Conservation (phyloP, 37 sponge, comb jelly and placozoan species). For the Cliona cf. orientalis region DNA sequence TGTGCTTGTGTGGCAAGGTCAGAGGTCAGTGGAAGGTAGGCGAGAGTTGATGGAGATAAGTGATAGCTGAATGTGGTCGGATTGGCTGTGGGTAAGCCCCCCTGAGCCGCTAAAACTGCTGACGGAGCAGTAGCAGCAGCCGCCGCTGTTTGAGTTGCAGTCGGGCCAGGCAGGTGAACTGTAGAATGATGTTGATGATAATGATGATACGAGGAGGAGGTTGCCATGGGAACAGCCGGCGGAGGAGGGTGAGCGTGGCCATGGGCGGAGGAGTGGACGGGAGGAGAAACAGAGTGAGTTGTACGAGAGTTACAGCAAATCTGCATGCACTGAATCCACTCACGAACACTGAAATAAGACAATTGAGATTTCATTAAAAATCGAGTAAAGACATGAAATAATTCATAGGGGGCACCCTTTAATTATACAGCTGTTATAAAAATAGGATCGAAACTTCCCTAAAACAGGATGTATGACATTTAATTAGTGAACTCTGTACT, state of each 20-base stretch:
- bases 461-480: not conserved
- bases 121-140: constrained; percentile 26
- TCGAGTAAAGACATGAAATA: not conserved
- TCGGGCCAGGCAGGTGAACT: constrained; percentile 11
- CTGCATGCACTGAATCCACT: constrained; percentile 68
- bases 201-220: not conserved
- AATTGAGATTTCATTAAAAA: not conserved
- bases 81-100: no score
- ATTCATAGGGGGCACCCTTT: not conserved
- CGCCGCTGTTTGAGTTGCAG: not conserved
- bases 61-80: no score
- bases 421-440: not conserved
- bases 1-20: constrained; percentile 27
- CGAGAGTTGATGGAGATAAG: no score
- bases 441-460: no score
- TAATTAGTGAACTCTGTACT: not conserved
- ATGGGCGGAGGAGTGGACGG: not conserved
- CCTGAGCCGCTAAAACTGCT: no score
- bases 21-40: no score
- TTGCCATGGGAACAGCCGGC: not conserved
- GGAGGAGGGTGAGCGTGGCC: not conserved
- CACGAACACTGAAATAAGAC: constrained; percentile 41
- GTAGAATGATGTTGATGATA: not conserved
- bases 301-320: constrained; percentile 33
- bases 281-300: constrained; percentile 15